Conservation (phyloP, 1,140 invertebrate species). For the Wiebesia pumilae region DNA sequence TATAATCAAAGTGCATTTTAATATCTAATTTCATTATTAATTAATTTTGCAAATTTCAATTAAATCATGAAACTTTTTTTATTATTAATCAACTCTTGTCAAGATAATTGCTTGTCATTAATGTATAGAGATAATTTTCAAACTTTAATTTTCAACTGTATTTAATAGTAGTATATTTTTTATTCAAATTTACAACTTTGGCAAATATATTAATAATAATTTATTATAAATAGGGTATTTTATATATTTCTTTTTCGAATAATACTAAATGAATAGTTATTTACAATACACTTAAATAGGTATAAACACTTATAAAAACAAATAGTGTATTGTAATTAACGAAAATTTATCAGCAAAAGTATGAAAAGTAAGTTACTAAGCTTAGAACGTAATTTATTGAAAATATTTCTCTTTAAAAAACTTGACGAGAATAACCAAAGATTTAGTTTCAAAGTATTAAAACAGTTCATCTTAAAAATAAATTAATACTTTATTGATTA, state of each 20-base stretch:
- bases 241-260: not conserved
- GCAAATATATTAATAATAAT: not conserved
- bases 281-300: not conserved
- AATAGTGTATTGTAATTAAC: not conserved
- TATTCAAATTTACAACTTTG: not conserved
- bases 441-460: not conserved
- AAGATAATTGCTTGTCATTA: constrained; percentile 12
- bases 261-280: not conserved
- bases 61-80: constrained; percentile 1
- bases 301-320: not conserved
- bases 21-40: not conserved
- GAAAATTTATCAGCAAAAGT: not conserved
- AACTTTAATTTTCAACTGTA: not conserved
- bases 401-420: too few relatives aligned
- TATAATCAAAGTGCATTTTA: not conserved
- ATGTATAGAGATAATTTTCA: not conserved
- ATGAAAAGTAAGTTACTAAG: too few relatives aligned
- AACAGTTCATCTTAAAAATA: not conserved
- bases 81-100: constrained; percentile 26
- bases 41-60: not conserved
- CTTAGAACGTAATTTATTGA: too few relatives aligned
- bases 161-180: not conserved
- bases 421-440: too few relatives aligned
- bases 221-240: not conserved
- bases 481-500: not conserved